Evolutionary conservation across 2,797 vertebrate species (phyloP).

Genomic region (Dendrocincla fuliginosa): DNA sequence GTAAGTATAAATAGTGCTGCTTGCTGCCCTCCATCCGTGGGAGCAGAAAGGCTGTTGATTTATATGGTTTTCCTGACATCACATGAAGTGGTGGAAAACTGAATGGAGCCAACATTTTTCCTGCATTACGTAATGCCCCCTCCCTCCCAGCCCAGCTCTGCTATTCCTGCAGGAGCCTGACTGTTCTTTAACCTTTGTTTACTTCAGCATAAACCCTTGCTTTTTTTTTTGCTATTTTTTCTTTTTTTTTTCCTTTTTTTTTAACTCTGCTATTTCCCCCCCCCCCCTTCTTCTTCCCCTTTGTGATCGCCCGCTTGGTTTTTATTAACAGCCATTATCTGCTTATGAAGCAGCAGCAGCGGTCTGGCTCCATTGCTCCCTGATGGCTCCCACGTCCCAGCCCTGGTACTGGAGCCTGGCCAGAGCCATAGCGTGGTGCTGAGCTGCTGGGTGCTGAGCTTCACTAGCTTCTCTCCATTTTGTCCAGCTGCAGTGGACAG

Average conservation of each 20-base stretch:
- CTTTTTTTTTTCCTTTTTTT: fast-evolving
- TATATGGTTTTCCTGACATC: constrained; percentile 75
- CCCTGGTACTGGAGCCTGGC: neutral
- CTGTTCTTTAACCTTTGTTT: constrained; percentile 76
- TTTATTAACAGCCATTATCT: constrained; percentile 59
- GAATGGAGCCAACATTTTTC: constrained; percentile 74
- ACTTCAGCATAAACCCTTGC: constrained; percentile 57
- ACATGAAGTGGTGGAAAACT: constrained; percentile 72
- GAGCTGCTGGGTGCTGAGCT: constrained; percentile 13
- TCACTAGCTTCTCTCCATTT: neutral
- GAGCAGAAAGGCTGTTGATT: constrained; percentile 72
- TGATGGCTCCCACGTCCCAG: neutral
- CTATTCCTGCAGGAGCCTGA: constrained; percentile 73
- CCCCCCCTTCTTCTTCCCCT: neutral
- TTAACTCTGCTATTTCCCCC: fast-evolving
- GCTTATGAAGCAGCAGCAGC: constrained; percentile 47
- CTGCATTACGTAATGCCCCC: constrained; percentile 70
- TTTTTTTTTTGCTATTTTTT: neutral
- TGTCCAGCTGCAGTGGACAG: neutral
- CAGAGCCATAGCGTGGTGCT: neutral
- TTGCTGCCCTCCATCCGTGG: constrained; percentile 62
- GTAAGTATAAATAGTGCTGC: constrained; percentile 67
- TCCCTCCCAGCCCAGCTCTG: constrained; percentile 56
- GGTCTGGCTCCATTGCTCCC: constrained; percentile 18
- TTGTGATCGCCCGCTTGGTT: neutral